Conservation (phyloP, 2,888 invertebrate genomes). For the Mactromeris polynyma region DNA sequence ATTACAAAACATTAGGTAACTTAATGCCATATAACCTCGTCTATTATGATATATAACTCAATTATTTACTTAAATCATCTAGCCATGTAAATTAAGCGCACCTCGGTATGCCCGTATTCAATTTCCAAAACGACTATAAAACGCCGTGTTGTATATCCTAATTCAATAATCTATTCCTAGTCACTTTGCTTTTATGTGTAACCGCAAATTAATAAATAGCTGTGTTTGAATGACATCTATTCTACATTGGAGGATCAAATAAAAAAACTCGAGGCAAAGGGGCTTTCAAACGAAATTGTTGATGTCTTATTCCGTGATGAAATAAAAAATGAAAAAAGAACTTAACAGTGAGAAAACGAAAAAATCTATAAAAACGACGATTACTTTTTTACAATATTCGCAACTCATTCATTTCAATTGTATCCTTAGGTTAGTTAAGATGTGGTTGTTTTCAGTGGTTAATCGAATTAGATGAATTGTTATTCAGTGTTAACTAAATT, state of each 20-base stretch:
- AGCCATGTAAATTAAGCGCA: not conserved
- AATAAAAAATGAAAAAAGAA: too few species aligned
- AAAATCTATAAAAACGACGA: too few species aligned
- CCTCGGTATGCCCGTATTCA: not conserved
- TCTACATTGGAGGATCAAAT: not conserved
- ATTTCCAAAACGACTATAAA: conserved; percentile 4
- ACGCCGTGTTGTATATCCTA: not conserved
- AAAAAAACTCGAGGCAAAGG: not conserved
- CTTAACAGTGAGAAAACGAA: too few species aligned
- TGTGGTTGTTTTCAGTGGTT: too few species aligned
- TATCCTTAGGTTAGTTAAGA: too few species aligned
- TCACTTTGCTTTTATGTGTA: not conserved
- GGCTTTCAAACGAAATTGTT: not conserved
- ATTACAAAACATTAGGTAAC: conserved; percentile 15
- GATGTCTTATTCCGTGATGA: too few species aligned
- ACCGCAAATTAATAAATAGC: conserved; percentile 14
- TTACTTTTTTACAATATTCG: too few species aligned
- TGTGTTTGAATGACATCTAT: not conserved
- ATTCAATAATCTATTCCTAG: not conserved
- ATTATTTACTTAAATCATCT: conserved; percentile 15
- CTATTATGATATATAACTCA: conserved; percentile 12
- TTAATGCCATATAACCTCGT: not conserved
- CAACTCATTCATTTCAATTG: too few species aligned
- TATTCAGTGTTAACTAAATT: too few species aligned
- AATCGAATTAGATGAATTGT: too few species aligned